Evolutionary conservation across 2,797 vertebrate genomes (phyloP).

Genomic region (Thripadectes ignobilis): DNA sequence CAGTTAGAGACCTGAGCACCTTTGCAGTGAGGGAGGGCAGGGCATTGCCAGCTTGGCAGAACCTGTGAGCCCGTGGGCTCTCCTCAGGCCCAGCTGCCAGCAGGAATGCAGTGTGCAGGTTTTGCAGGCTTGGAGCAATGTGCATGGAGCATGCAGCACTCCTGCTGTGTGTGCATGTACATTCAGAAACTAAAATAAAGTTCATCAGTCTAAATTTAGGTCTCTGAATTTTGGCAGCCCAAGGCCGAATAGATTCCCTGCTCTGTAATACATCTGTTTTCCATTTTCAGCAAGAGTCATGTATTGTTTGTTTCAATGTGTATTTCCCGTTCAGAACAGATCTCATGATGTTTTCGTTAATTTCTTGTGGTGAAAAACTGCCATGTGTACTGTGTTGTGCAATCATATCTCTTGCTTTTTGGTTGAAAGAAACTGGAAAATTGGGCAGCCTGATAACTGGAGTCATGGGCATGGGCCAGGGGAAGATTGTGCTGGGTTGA

Average conservation of each 20-base stretch:
- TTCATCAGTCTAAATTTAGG: constrained; percentile 56
- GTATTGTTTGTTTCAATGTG: constrained; percentile 58
- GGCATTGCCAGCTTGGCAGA: background rate
- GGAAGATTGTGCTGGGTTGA: constrained; percentile 90
- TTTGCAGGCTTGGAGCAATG: background rate
- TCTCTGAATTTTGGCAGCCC: constrained; percentile 25
- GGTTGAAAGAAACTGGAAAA: constrained; percentile 90
- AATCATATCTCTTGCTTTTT: constrained; percentile 66
- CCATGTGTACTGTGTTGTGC: constrained; percentile 31
- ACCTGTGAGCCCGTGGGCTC: background rate
- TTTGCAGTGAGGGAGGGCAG: background rate
- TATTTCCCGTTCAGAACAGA: constrained; percentile 58
- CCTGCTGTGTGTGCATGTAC: background rate
- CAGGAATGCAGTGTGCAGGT: background rate
- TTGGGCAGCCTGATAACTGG: constrained; percentile 95
- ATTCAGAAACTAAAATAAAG: constrained; percentile 10
- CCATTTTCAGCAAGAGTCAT: constrained; percentile 47
- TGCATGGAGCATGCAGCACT: background rate
- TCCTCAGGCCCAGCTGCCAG: background rate
- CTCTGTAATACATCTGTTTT: constrained; percentile 63
- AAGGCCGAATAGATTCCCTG: constrained; percentile 22
- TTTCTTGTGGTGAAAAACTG: constrained; percentile 33
- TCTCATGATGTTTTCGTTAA: constrained; percentile 46
- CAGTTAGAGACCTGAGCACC: background rate
- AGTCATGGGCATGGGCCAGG: constrained; percentile 80